Conservation (phyloP, 1,140 invertebrate species). For the Mylabris phalerata region DNA sequence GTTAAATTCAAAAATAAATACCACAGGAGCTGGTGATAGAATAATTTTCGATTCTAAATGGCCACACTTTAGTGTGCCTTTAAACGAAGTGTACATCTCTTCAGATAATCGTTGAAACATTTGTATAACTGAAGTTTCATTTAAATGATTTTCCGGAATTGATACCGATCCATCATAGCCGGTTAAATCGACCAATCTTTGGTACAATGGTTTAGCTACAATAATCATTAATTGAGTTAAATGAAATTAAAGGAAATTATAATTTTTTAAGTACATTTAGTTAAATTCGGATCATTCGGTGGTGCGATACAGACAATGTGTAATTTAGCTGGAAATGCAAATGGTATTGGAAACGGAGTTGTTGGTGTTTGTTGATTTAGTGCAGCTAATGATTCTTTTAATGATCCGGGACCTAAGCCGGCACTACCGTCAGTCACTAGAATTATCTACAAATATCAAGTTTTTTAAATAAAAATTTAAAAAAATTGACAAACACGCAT, state of each 20-base stretch:
- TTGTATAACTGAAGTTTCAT: slow-evolving; percentile 47
- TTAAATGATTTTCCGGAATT: slow-evolving; percentile 54
- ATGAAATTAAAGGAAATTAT: neutral
- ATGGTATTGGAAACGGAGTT: slow-evolving; percentile 60
- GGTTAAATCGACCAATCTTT: slow-evolving; percentile 55
- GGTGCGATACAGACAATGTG: slow-evolving; percentile 64
- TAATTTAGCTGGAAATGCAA: slow-evolving; percentile 75
- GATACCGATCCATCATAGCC: slow-evolving; percentile 58
- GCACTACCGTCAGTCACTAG: slow-evolving; percentile 76
- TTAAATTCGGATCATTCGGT: slow-evolving; percentile 48
- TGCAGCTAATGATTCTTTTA: slow-evolving; percentile 46
- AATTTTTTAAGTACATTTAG: slow-evolving; percentile 42
- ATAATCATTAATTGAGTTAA: slow-evolving; percentile 19
- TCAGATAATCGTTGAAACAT: slow-evolving; percentile 70
- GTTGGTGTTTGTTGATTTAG: slow-evolving; percentile 42
- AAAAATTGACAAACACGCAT: neutral
- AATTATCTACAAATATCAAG: slow-evolving; percentile 48
- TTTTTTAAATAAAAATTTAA: neutral
- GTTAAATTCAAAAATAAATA: slow-evolving; percentile 31
- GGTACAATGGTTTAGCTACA: slow-evolving; percentile 49
- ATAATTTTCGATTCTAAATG: slow-evolving; percentile 65
- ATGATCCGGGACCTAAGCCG: slow-evolving; percentile 58
- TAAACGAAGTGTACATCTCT: slow-evolving; percentile 70
- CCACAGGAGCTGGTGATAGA: slow-evolving; percentile 69
- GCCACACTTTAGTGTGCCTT: slow-evolving; percentile 70